These are phyloP conservation scores for Zhengitettix transpicula DNA, from an alignment of 2,888 invertebrate genomes.

Conservation along the genomic window DNA sequence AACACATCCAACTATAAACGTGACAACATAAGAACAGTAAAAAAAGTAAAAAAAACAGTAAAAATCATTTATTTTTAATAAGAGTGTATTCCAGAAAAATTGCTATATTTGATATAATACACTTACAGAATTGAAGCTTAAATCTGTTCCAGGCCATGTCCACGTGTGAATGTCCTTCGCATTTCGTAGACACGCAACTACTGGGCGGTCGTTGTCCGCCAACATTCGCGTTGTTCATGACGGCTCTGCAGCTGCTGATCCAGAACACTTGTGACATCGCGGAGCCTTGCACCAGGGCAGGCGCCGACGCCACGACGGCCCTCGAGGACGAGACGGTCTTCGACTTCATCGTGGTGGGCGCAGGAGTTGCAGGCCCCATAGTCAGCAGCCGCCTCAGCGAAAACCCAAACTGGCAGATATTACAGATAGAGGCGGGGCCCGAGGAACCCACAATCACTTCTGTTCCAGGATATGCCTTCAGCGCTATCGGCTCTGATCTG, in stretches of 20 bases:
- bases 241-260: constrained; percentile 17
- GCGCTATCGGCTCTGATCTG: constrained; percentile 20
- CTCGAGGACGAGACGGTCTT: constrained; percentile 14
- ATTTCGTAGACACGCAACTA: constrained; percentile 16
- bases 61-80: too few species aligned
- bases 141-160: background rate
- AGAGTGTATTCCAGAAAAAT: too few species aligned
- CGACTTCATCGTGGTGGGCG: constrained; percentile 22
- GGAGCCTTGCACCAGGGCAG: constrained; percentile 17
- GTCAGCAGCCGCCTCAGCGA: constrained; percentile 31
- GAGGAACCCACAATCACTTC: constrained; percentile 28
- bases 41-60: too few species aligned
- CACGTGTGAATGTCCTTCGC: constrained; percentile 8
- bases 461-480: constrained; percentile 22
- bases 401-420: constrained; percentile 20
- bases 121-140: too few species aligned
- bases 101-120: too few species aligned
- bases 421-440: constrained; percentile 22
- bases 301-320: background rate
- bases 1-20: too few species aligned
- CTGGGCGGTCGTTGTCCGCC: constrained; percentile 15
- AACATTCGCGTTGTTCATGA: constrained; percentile 17
- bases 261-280: constrained; percentile 16
- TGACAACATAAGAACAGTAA: too few species aligned
- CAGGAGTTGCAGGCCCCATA: constrained; percentile 30